Conservation (phyloP, 2,797 vertebrate genomes). For the Clarias pachynema region DNA sequence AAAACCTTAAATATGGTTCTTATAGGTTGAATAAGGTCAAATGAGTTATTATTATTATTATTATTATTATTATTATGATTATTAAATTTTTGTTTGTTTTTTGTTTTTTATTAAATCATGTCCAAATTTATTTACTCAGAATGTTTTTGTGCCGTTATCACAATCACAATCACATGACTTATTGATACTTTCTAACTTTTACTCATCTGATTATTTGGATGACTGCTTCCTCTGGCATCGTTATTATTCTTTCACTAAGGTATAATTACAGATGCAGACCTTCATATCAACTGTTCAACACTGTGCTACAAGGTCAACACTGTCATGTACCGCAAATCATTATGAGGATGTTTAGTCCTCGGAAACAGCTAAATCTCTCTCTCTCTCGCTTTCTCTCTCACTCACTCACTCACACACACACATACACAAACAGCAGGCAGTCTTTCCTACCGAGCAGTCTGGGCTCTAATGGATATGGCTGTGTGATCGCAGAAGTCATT, state of each 20-base stretch:
- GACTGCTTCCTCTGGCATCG: neutral
- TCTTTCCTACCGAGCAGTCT: slow-evolving; percentile 44
- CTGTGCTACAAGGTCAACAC: slow-evolving; percentile 13
- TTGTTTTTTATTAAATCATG: neutral
- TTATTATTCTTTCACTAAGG: slow-evolving; percentile 7
- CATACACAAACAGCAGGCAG: slow-evolving; percentile 39
- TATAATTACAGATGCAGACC: neutral
- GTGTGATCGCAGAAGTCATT: slow-evolving; percentile 62
- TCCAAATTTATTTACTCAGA: neutral
- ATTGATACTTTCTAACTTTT: neutral
- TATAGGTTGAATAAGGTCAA: no score
- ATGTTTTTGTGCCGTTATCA: neutral
- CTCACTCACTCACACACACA: neutral
- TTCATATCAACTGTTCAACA: neutral
- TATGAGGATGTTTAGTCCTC: slow-evolving; percentile 1
- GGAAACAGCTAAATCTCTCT: slow-evolving; percentile 11
- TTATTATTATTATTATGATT: no score
- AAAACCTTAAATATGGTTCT: no score
- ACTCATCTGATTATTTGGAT: slow-evolving; percentile 20
- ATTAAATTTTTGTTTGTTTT: neutral
- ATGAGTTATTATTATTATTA: no score
- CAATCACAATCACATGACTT: neutral
- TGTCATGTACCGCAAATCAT: slow-evolving; percentile 17
- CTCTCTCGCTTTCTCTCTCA: neutral
- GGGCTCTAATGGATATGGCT: slow-evolving; percentile 60